phyloP scores from a whole-genome alignment of 2,797 vertebrate species.

The Tachyglossus aculeatus region DNA sequence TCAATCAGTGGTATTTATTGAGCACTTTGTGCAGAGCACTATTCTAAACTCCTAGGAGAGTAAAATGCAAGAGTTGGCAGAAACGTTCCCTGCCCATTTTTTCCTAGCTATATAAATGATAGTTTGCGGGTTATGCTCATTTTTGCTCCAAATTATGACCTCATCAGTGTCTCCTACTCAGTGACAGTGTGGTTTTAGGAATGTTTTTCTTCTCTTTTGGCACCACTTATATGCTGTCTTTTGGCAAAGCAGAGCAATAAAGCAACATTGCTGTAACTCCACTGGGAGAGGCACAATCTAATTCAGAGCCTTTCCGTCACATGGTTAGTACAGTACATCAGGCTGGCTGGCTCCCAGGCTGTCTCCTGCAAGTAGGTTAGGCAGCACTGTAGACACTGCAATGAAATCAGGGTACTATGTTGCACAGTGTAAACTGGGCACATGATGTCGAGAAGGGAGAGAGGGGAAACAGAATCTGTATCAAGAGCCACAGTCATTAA shows the following conservation, averaged over 20 bases:
- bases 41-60: too few species aligned
- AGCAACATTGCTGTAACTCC: conserved; percentile 18
- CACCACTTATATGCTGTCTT: conserved; percentile 27
- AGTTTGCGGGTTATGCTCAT: neutral
- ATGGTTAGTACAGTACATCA: neutral
- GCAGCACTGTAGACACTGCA: neutral
- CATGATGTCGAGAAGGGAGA: neutral
- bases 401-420: neutral
- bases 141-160: conserved; percentile 40
- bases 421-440: fast-evolving
- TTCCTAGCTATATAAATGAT: too few species aligned
- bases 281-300: conserved; percentile 26
- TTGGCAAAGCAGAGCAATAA: conserved; percentile 37
- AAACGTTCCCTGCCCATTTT: too few species aligned
- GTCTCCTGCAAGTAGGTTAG: neutral
- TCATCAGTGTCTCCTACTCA: conserved; percentile 40
- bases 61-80: too few species aligned
- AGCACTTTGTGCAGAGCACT: too few species aligned
- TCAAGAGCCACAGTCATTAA: neutral
- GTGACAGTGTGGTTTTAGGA: conserved; percentile 41
- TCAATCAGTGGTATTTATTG: too few species aligned
- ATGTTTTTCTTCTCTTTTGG: neutral
- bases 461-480: neutral
- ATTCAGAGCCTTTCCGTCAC: neutral
- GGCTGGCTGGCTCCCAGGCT: conserved; percentile 4